Evolutionary conservation across 2,888 invertebrate species (phyloP).

Genomic region (Abrostola tripartita): DNA sequence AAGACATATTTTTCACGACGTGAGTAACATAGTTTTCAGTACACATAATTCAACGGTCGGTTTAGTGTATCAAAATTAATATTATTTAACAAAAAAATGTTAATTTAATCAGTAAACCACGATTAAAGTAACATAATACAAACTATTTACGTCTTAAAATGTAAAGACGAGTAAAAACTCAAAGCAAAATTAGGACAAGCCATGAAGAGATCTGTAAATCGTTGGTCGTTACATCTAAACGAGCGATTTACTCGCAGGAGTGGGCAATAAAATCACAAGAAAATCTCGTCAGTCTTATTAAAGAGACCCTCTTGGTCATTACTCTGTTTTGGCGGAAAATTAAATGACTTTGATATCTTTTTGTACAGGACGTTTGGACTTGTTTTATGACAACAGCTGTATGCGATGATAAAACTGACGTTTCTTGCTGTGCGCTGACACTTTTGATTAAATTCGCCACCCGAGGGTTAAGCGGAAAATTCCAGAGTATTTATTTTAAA

Average conservation of each 20-base stretch:
- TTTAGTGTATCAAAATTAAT: no score
- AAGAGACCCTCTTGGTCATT: slow-evolving; percentile 69
- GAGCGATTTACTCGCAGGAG: slow-evolving; percentile 74
- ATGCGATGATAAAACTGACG: slow-evolving; percentile 50
- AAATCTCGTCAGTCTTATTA: slow-evolving; percentile 77
- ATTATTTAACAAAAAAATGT: no score
- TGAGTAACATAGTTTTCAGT: no score
- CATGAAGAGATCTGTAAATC: slow-evolving; percentile 75
- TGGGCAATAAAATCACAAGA: slow-evolving; percentile 75
- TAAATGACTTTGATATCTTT: slow-evolving; percentile 69
- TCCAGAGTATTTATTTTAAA: slow-evolving; percentile 9
- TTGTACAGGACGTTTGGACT: slow-evolving; percentile 58
- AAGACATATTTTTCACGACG: no score
- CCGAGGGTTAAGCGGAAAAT: slow-evolving; percentile 19
- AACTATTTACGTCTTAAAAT: slow-evolving; percentile 29
- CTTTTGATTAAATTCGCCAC: slow-evolving; percentile 56
- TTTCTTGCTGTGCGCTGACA: slow-evolving; percentile 19
- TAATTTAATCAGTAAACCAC: not conserved
- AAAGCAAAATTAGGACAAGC: slow-evolving; percentile 71
- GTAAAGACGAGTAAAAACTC: slow-evolving; percentile 58
- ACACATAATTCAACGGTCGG: no score
- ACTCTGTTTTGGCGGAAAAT: slow-evolving; percentile 77
- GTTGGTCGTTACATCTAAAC: slow-evolving; percentile 74
- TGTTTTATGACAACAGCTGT: slow-evolving; percentile 60
- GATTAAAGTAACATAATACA: not conserved